A percentile compares a stretch with the other conserved stretches of the same genome.
Conservation (phyloP, 2,113 vertebrate species). For the Microtus ochrogaster region DNA sequence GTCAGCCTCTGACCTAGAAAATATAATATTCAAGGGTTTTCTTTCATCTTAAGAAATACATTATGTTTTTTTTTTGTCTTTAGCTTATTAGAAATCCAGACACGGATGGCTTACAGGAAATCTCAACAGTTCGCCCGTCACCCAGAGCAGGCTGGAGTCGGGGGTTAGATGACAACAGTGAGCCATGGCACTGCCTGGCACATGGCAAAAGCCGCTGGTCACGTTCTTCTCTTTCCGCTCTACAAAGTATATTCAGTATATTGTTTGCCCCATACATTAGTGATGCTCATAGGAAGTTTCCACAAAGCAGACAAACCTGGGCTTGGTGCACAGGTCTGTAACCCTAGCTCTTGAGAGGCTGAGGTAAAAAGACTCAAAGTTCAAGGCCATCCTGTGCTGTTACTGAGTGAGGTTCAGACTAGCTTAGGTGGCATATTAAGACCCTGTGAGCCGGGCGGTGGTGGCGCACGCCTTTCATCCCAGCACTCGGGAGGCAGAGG, state of each 20-base stretch:
- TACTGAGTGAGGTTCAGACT: background rate
- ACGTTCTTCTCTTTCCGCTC: background rate
- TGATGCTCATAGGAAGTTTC: background rate
- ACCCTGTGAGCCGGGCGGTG: background rate
- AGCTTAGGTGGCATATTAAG: background rate
- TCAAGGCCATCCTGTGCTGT: background rate
- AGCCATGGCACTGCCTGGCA: background rate
- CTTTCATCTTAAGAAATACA: background rate
- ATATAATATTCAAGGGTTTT: background rate
- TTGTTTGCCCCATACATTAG: background rate
- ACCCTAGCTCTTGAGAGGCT: background rate
- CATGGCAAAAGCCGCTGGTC: background rate
- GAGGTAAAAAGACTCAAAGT: background rate
- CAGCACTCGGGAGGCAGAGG: too few relatives aligned
- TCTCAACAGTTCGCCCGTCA: background rate
- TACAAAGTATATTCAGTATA: background rate
- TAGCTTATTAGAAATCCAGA: constrained; percentile 18
- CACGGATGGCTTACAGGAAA: background rate
- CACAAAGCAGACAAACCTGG: background rate
- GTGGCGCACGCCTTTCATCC: too few relatives aligned
- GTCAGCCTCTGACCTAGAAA: constrained; percentile 5
- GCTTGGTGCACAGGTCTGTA: background rate
- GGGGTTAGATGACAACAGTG: background rate
- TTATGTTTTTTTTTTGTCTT: background rate
- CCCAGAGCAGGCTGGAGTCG: background rate